Evolutionary conservation across 2,113 vertebrate genomes (phyloP), one percentile per base, ranked within the genome.

Genomic region (Tenebrosternarchus preto): DNA sequence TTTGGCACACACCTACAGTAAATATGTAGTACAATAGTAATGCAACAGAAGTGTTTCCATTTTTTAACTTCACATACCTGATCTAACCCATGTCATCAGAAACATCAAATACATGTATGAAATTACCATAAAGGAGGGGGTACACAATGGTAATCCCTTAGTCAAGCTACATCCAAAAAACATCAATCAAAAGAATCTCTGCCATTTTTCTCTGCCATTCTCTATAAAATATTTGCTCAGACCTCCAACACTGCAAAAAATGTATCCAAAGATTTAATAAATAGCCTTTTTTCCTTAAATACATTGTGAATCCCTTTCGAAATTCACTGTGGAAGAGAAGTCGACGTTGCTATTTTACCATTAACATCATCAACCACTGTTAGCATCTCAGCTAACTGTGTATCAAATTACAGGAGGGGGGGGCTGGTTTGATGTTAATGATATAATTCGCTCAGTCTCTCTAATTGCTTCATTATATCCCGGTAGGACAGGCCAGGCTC

Each of bases 1-100:
- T 91, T 93, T 93, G 91, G 92, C 92, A 92, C 92, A 92, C 92
- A 92, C 86, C 82, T 86, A 92, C 89, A 60, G 89, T 90, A 91
- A 85, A 85, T 85, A 76, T 77, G 73, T 73, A 73, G 72, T 79
- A 86, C 67, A 74, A 83, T 82, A 83, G 67, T 83, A 81, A 84
- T 77, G 80, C 59, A 70, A 82, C 75, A 66, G 68, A 59, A 71
- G 71, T 71, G 56, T 69, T 84, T 74, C 19, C 39, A 15, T 25
- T 46, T 59, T 75, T 79, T 0, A 78, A 77, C 76, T 80, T 74
- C 89, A 88, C 88, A 88, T 84, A 92, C 90, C 91, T 91, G 91
- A 89, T 90, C 82, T 89, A 88, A 84, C 77, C 88, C 88, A 88
- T 86, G 87, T 88, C 87, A 89, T 88, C 88, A 92, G 88, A 90